phyloP scores from a whole-genome alignment of 2,888 invertebrate genomes.

The Leptothorax acervorum region DNA sequence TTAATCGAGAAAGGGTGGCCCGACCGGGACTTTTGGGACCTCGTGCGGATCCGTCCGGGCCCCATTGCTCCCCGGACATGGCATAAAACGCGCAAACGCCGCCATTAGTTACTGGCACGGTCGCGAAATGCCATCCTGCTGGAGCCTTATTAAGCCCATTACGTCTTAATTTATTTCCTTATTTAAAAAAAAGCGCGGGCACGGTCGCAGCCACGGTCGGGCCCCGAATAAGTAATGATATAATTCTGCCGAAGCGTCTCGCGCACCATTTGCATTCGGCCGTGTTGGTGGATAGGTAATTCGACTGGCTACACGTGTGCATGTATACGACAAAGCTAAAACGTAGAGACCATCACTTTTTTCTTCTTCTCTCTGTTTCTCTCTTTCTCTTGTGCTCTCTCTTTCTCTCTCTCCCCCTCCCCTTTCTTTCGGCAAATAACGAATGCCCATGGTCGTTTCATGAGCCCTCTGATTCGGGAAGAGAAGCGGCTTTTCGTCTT shows the following conservation, averaged over 20 bases:
- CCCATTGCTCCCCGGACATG: constrained; percentile 55
- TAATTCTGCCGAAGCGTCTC: constrained; percentile 75
- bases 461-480: constrained; percentile 51
- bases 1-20: constrained; percentile 29
- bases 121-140: constrained; percentile 76
- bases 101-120: constrained; percentile 77
- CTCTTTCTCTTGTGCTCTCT: not conserved
- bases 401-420: not conserved
- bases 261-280: constrained; percentile 73
- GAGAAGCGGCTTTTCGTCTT: constrained; percentile 21
- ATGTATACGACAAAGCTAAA: constrained; percentile 45
- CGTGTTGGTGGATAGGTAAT: constrained; percentile 60
- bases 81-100: constrained; percentile 75
- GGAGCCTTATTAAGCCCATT: constrained; percentile 80
- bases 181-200: constrained; percentile 73
- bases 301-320: constrained; percentile 28
- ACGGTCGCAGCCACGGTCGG: constrained; percentile 53
- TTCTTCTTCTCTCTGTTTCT: not conserved
- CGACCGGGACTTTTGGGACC: constrained; percentile 50
- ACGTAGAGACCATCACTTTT: constrained; percentile 6
- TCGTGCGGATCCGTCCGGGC: constrained; percentile 53
- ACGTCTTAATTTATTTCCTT: constrained; percentile 81
- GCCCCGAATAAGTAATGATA: constrained; percentile 75
- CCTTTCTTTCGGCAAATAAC: constrained; percentile 61
- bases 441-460: constrained; percentile 68